A percentile compares a stretch with the other conserved stretches of the same genome.
phyloP scores from a whole-genome alignment of 2,797 vertebrate genomes.

The Xiphorhynchus erythropygius region DNA sequence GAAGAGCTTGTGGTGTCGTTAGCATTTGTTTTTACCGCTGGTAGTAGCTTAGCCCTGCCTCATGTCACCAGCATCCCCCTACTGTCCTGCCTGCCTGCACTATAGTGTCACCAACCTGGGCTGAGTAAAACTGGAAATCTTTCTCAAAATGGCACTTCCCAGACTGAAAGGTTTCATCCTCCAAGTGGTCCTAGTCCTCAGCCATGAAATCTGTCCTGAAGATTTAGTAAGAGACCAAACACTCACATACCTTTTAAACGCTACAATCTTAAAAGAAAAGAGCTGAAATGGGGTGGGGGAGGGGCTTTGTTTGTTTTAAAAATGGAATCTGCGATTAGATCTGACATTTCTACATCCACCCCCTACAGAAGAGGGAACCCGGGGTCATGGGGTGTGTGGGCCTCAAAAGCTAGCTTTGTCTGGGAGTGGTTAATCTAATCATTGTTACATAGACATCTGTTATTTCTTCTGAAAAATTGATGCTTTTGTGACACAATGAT shows the following conservation, averaged over 20 bases:
- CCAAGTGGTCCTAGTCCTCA: neutral
- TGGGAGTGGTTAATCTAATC: conserved; percentile 66
- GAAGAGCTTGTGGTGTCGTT: neutral
- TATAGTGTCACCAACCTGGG: neutral
- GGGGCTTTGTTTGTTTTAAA: conserved; percentile 71
- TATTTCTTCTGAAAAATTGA: conserved; percentile 74
- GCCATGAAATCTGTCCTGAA: neutral
- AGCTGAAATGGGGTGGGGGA: conserved; percentile 39
- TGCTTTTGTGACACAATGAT: conserved; percentile 84
- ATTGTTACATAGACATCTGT: conserved; percentile 66
- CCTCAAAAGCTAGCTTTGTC: conserved; percentile 74
- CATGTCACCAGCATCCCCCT: neutral
- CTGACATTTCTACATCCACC: conserved; percentile 84
- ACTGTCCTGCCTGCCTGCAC: neutral
- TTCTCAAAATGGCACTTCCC: neutral
- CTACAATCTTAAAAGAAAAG: conserved; percentile 26
- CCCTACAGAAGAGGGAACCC: conserved; percentile 67
- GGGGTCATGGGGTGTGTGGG: conserved; percentile 67
- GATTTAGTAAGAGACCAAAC: neutral
- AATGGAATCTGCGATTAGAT: conserved; percentile 71
- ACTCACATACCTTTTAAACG: neutral
- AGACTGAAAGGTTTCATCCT: neutral
- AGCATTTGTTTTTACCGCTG: neutral
- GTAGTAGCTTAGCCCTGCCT: neutral
- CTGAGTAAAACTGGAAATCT: neutral